Evolutionary conservation across 2,888 invertebrate species (phyloP).

Genomic region (Ormyrus nitidulus): DNA sequence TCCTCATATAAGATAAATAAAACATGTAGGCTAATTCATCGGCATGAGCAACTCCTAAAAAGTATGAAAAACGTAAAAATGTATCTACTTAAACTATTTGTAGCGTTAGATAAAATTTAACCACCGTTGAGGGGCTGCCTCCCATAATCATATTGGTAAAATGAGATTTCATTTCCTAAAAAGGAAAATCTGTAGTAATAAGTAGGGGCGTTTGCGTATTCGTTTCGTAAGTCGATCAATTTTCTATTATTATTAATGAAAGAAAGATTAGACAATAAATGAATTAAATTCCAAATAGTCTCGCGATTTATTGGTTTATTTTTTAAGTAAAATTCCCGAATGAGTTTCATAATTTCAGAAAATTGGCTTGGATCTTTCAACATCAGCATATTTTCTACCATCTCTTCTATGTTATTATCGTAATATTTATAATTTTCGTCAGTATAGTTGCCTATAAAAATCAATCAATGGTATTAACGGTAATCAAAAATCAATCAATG

Average conservation of each 20-base stretch:
- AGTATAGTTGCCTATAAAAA: conserved; percentile 16
- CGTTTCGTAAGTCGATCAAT: conserved; percentile 49
- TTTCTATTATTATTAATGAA: conserved; percentile 75
- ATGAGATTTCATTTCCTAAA: conserved; percentile 38
- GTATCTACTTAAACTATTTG: not conserved
- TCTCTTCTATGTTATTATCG: conserved; percentile 69
- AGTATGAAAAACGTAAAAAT: not conserved
- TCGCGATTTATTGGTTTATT: conserved; percentile 67
- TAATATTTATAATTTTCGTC: conserved; percentile 22
- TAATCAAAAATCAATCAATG: not conserved
- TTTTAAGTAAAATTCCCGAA: conserved; percentile 77
- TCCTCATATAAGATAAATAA: conserved; percentile 66
- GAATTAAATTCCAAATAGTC: conserved; percentile 29
- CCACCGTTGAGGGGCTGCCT: conserved; percentile 40
- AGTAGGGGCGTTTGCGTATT: conserved; percentile 69
- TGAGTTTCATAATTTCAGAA: conserved; percentile 67
- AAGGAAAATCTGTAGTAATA: conserved; percentile 80
- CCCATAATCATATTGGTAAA: conserved; percentile 35
- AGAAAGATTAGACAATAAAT: conserved; percentile 73
- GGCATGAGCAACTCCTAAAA: conserved; percentile 78
- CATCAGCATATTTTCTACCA: conserved; percentile 73
- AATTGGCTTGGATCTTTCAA: conserved; percentile 63
- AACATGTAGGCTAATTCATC: conserved; percentile 81
- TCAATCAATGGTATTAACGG: not conserved
- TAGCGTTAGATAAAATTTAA: not conserved